A percentile compares a stretch with the other conserved stretches of the same genome.
Conservation (phyloP, 2,113 vertebrate genomes). For the Todiramphus chloris region DNA sequence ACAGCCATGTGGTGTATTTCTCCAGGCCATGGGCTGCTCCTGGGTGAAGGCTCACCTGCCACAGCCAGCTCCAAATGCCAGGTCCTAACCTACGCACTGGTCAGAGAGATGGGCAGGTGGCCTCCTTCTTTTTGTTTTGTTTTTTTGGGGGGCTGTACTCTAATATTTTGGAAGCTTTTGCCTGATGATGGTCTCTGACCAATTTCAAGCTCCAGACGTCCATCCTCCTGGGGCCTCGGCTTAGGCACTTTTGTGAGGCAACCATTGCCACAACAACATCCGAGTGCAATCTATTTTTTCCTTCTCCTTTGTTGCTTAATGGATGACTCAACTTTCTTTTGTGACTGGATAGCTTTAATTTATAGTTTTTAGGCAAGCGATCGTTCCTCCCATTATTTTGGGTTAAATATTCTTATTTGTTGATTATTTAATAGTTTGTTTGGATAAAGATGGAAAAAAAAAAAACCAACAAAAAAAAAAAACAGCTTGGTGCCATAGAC, state of each 20-base stretch:
- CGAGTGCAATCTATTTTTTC: conserved; percentile 54
- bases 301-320: conserved; percentile 63
- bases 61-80: accelerated
- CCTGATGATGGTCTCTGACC: not conserved
- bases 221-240: not conserved
- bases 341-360: conserved; percentile 71
- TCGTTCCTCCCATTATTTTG: conserved; percentile 62
- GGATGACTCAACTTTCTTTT: conserved; percentile 74
- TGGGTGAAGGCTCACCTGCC: not conserved
- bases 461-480: conserved; percentile 51
- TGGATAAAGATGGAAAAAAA: conserved; percentile 62
- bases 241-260: conserved; percentile 32
- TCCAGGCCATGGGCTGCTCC: accelerated
- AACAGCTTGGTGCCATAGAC: conserved; percentile 75
- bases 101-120: not conserved
- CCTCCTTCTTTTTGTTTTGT: not conserved
- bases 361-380: conserved; percentile 64
- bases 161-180: not conserved
- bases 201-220: not conserved
- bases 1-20: accelerated
- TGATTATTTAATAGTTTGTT: conserved; percentile 74
- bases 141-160: not conserved
- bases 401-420: conserved; percentile 72
- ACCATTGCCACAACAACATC: conserved; percentile 56
- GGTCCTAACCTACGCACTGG: not conserved